Percentiles rank a stretch among this genome's conserved stretches.
Evolutionary conservation across 2,888 invertebrate species (phyloP).

Genomic region (Gordius sp.): DNA sequence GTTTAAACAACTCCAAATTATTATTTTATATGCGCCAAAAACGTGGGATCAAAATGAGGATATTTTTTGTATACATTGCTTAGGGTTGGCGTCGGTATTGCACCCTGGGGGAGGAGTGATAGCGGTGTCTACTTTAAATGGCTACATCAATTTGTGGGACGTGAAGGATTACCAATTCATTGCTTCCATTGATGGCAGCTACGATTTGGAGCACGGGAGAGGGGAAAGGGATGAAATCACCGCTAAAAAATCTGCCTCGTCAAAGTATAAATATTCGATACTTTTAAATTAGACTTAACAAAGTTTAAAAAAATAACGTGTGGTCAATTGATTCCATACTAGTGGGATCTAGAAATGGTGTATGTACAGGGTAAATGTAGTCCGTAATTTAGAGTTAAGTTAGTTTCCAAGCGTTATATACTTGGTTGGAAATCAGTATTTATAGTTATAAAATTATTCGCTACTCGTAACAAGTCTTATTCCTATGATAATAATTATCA

Average conservation of each 20-base stretch:
- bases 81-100: constrained; percentile 34
- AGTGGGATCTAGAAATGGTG: too few relatives aligned
- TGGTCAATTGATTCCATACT: too few relatives aligned
- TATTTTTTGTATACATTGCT: constrained; percentile 4
- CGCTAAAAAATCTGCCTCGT: constrained; percentile 46
- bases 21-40: constrained; percentile 18
- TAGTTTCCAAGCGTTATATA: too few relatives aligned
- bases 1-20: not conserved
- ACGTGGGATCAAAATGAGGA: constrained; percentile 20
- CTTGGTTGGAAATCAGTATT: too few relatives aligned
- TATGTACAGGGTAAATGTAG: too few relatives aligned
- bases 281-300: too few relatives aligned
- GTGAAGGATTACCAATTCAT: constrained; percentile 37
- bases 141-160: constrained; percentile 54
- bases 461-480: too few relatives aligned
- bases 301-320: too few relatives aligned
- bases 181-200: constrained; percentile 50
- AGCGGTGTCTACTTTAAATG: constrained; percentile 66
- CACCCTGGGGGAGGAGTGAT: constrained; percentile 69
- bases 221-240: constrained; percentile 57
- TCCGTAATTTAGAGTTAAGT: too few relatives aligned
- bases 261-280: too few relatives aligned
- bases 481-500: too few relatives aligned
- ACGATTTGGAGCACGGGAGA: constrained; percentile 59
- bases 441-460: too few relatives aligned